Evolutionary conservation across 2,888 invertebrate species (phyloP), one percentile per base, ranked within the genome.

Genomic region (Chaetogeoica ovagalla): DNA sequence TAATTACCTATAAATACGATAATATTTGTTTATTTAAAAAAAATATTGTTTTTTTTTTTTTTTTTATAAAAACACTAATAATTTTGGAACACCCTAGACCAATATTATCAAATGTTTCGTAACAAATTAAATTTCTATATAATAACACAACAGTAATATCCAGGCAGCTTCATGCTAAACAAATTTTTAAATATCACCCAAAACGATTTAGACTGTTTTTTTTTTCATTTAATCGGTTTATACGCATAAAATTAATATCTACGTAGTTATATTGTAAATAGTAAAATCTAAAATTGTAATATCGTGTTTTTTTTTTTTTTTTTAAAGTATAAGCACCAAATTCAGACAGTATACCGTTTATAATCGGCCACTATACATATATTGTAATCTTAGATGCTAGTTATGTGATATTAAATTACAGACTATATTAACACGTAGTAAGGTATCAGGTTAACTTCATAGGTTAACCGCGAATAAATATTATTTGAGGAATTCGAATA

Each of bases 301-400:
- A 55, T 65, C 63, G 17, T 68, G 48, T 68, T 68, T 74, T 66
- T 59, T 9, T 43, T 43, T 59, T 71, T 70, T 21, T 60, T 60
- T 72, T 63, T 71, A 63, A 79, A 71, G 71, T 79, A 71, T 79
- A 79, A 79, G 79, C 79, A 71, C 79, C 79, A 79, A 79, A 63
- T 79, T 79, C 71, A 71, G 79, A 79, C 79, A 79, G 55, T 63
- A 15, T 43, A 39, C 77, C 77, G 68, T 48, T 73, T 43, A 13
- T 37, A 55, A 75, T 66, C 75, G 76, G 76, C 59, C 13, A 60
- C 59, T 39, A 30, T 30, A 30, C 30, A 30, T 30, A 30, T 30
- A 68, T 57, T 57, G 55, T 30, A 30, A 68, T 68, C 65, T 65
- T 74, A 65, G 11, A 19, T 30, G 23, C 21, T 65, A 65, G 13